A percentile compares a stretch with the other conserved stretches of the same genome.
Evolutionary conservation across 30 jellyfish, hydroid and myxozoan species (phyloP).

Genomic region (Cassiopea andromeda): DNA sequence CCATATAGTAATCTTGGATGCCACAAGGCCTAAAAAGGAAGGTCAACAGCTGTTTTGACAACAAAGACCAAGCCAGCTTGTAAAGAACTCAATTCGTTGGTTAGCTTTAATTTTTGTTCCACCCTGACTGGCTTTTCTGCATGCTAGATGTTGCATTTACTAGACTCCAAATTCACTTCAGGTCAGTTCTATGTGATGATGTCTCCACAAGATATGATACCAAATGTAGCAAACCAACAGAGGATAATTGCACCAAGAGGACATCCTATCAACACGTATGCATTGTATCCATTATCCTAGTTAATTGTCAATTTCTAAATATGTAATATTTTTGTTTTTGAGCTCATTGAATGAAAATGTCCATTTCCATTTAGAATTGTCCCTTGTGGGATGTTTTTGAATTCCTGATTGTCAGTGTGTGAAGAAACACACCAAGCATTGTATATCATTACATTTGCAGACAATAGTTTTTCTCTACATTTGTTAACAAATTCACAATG

Average conservation of each 20-base stretch:
- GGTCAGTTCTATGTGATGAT: constrained; percentile 98
- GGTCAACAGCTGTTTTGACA: no score
- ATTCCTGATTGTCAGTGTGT: no score
- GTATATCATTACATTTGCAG: no score
- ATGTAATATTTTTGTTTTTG: no score
- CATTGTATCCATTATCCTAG: neutral
- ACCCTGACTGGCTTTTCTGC: neutral
- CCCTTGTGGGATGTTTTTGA: no score
- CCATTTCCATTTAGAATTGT: no score
- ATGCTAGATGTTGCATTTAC: neutral
- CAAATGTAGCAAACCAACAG: constrained; percentile 81
- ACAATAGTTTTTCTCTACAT: no score
- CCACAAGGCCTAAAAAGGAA: neutral
- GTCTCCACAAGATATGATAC: constrained; percentile 97
- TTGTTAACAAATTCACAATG: no score
- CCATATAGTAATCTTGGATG: neutral
- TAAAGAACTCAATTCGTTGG: neutral
- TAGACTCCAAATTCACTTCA: constrained; percentile 17
- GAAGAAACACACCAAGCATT: no score
- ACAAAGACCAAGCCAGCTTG: no score
- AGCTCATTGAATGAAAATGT: no score
- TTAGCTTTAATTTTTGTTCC: neutral
- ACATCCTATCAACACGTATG: constrained; percentile 85
- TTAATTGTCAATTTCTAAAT: no score
- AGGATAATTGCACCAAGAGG: constrained; percentile 98